Evolutionary conservation across 2,113 vertebrate genomes (phyloP).

Genomic region (Entomyzon cyanotis): DNA sequence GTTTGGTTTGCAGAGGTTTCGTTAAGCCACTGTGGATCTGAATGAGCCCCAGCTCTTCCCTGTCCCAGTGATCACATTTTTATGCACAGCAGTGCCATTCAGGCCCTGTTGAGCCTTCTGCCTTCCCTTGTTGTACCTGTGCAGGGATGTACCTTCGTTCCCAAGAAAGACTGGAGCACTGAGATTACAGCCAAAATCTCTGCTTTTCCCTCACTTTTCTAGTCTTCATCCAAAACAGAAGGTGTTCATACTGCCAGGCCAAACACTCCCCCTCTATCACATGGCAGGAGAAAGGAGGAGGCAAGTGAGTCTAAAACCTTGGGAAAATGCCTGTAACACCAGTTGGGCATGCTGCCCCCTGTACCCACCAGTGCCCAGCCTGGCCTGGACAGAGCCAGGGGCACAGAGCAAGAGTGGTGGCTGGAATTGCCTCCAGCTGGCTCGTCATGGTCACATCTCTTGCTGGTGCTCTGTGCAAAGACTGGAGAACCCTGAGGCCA

Average conservation of each 20-base stretch:
- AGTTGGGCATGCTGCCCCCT: neutral
- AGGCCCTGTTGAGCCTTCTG: neutral
- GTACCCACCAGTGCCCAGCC: neutral
- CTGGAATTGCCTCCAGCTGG: rapidly evolving
- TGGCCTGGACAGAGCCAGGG: neutral
- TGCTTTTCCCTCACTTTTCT: neutral
- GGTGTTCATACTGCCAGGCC: neutral
- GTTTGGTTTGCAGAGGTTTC: neutral
- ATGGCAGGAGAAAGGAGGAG: neutral
- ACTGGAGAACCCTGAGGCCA: neutral
- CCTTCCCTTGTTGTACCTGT: neutral
- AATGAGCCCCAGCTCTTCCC: neutral
- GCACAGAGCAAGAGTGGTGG: rapidly evolving
- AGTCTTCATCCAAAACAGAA: neutral
- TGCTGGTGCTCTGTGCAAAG: neutral
- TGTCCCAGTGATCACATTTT: neutral
- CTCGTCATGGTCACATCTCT: rapidly evolving
- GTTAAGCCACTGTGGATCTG: neutral
- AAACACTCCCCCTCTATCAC: neutral
- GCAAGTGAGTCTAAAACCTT: neutral
- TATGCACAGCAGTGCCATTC: neutral
- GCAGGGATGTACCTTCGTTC: neutral
- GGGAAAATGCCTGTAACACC: neutral
- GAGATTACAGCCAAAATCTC: neutral
- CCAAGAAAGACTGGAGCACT: neutral